phyloP scores from a whole-genome alignment of 2,113 vertebrate genomes.

The Oriolus oriolus region DNA sequence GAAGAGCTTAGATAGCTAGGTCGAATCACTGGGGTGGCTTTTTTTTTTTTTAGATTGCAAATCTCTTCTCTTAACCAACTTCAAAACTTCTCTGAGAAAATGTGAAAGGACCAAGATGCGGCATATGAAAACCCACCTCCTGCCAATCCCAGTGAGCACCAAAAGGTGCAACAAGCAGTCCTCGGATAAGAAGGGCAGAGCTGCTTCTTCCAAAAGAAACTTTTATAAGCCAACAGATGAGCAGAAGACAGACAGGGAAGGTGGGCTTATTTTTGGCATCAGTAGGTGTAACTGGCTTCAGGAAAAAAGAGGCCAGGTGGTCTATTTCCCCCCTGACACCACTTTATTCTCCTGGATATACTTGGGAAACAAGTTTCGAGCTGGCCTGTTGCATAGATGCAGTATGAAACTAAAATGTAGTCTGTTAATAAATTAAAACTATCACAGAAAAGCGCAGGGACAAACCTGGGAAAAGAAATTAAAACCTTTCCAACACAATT shows the following conservation, averaged over 20 bases:
- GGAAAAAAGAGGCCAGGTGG: not conserved
- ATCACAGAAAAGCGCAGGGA: not conserved
- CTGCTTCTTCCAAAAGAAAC: not conserved
- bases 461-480: not conserved
- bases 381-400: not conserved
- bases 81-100: not conserved
- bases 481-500: not conserved
- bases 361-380: not conserved
- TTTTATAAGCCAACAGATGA: not conserved
- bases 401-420: not conserved
- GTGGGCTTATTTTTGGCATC: not conserved
- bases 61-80: not conserved
- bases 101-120: not conserved
- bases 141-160: not conserved
- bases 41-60: not conserved
- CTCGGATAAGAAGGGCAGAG: not conserved
- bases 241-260: not conserved
- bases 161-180: not conserved
- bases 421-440: not conserved
- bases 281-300: not conserved
- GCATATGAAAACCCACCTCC: not conserved
- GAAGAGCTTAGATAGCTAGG: not conserved
- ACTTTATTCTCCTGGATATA: not conserved
- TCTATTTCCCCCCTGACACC: not conserved
- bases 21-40: accelerated